Conservation (phyloP, 1,140 invertebrate genomes). For the Caerostris darwini region DNA sequence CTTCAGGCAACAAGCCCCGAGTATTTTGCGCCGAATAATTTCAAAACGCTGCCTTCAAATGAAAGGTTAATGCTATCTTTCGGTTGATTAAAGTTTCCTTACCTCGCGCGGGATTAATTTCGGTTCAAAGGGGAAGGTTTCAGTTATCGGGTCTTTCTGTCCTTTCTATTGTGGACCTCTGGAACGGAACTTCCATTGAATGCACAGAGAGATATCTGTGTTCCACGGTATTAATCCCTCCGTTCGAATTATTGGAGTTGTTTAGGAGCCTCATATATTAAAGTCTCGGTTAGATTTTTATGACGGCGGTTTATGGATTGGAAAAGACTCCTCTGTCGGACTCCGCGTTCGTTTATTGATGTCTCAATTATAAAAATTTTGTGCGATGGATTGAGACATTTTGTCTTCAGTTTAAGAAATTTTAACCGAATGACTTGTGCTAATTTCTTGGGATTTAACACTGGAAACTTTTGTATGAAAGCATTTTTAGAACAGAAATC, state of each 20-base stretch:
- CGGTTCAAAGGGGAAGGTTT: conserved; percentile 15
- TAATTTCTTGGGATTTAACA: no score
- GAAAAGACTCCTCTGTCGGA: background rate
- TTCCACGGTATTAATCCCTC: background rate
- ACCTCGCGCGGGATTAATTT: background rate
- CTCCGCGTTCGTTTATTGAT: no score
- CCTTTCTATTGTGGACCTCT: background rate
- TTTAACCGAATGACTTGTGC: no score
- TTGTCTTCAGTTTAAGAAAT: no score
- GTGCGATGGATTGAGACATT: no score
- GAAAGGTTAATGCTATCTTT: conserved; percentile 55
- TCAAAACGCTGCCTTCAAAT: conserved; percentile 34
- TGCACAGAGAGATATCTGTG: background rate
- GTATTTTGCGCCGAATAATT: conserved; percentile 30
- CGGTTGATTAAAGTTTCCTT: conserved; percentile 61
- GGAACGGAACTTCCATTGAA: conserved; percentile 11
- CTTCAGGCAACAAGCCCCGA: conserved; percentile 4
- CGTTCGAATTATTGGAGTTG: conserved; percentile 8
- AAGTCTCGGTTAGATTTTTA: background rate
- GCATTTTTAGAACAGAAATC: no score
- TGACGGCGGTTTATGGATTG: background rate
- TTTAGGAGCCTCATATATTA: background rate
- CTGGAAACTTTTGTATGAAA: no score
- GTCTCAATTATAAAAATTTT: no score
- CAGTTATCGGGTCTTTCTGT: conserved; percentile 15